Evolutionary conservation across 2,797 vertebrate species (phyloP), one percentile per base, ranked within the genome.

Genomic region (Odontamblyopus lacepedii): DNA sequence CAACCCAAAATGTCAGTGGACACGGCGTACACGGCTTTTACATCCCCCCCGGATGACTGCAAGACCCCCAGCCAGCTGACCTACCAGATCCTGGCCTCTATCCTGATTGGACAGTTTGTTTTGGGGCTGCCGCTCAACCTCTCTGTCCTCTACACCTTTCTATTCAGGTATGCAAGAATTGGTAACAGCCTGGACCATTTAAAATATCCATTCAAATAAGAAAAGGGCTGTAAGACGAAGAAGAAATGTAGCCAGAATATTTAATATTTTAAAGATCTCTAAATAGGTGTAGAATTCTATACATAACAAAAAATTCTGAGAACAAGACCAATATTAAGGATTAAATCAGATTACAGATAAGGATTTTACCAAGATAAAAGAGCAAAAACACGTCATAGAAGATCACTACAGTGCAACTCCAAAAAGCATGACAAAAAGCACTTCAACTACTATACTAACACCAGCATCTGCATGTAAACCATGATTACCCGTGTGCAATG

Each of bases 121-220:
- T 77, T 94, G 83, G 92, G 91, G 63, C 81, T 95, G 65, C 90
- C 86, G 27, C 92, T 93, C 75, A 94, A 94, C 67, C 75, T 88
- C 4, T 89, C 92, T 0, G 90, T 92, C 0, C 92, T 91, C 18
- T 92, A 94, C 85, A 81, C 92, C 35, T 92, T 95, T 82, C 66
- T 91, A 72, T 94, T 94, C 87, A 87, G 76, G 68, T 87, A 91
- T 5, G 81, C 68, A 15, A 26, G 26, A 19, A 48, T 4, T 27
- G 38, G 11, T 48, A 15, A 26, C 61, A 35, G 18, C 30, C 9
- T 38, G 30, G 18, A 38, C 29, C 6, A 12, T 63, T 63, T 38
- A 64, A 61, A 3, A 5, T 23, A 64, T 23, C 8, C 32, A 41
- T 35, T 60, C 57, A 60, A 16, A 11, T 65, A 16, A 15, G 63